Evolutionary conservation across 2,888 invertebrate species (phyloP).

Genomic region (Troilus luridus): DNA sequence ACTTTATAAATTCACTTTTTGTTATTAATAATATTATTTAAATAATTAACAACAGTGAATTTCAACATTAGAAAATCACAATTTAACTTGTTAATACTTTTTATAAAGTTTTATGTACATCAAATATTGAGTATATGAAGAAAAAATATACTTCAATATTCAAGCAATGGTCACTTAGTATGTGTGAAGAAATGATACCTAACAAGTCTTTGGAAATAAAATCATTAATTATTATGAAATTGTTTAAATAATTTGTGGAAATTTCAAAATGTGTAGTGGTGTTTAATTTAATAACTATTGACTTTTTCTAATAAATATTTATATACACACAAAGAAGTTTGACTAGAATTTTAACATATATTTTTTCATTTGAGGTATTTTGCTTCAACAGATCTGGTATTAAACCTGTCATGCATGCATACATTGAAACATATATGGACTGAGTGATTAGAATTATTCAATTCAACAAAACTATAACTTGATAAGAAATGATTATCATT

Average conservation of each 20-base stretch:
- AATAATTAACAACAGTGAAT: conserved; percentile 21
- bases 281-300: background rate
- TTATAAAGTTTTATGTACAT: background rate
- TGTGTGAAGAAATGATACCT: background rate
- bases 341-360: conserved; percentile 2
- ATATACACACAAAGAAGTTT: background rate
- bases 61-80: background rate
- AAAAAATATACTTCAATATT: background rate
- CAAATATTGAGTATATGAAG: background rate
- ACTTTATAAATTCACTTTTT: conserved; percentile 19
- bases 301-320: background rate
- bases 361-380: background rate
- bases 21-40: conserved; percentile 27
- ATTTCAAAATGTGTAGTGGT: background rate
- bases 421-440: background rate
- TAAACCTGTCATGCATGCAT: background rate
- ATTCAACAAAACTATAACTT: background rate
- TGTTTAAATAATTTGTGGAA: background rate
- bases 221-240: background rate
- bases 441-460: background rate
- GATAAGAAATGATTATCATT: background rate
- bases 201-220: background rate
- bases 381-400: background rate
- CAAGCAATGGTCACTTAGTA: background rate
- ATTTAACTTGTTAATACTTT: conserved; percentile 9